Conservation (phyloP, 2,797 vertebrate species). For the Argya squamiceps region DNA sequence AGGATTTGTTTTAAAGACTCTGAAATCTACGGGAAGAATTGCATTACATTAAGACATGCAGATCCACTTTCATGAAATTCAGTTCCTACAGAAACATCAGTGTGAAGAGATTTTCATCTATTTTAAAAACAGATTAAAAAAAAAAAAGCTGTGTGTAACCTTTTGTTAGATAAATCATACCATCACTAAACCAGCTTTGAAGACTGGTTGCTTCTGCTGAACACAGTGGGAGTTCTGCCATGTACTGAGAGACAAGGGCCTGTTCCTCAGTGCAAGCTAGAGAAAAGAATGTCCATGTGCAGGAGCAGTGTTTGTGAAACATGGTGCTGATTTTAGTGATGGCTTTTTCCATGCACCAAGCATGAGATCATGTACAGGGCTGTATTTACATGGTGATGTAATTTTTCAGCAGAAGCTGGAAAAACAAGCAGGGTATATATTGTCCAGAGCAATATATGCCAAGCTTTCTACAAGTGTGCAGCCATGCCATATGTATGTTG, state of each 20-base stretch:
- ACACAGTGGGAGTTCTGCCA: not conserved
- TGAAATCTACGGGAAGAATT: not conserved
- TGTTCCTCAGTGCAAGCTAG: not conserved
- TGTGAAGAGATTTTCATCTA: not conserved
- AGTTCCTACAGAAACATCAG: not conserved
- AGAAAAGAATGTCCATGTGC: not conserved
- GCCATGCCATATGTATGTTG: not conserved
- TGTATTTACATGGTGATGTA: conserved; percentile 56
- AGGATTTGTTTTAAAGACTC: not conserved
- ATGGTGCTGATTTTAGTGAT: conserved; percentile 30
- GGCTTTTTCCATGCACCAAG: conserved; percentile 26
- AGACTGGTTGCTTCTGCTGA: not conserved
- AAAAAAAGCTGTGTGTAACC: not conserved
- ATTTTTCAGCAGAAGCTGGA: conserved; percentile 61
- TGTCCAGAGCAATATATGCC: not conserved
- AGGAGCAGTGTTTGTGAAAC: conserved; percentile 10
- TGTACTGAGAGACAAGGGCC: not conserved
- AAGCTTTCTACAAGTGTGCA: conserved; percentile 17
- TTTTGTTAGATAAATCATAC: not conserved
- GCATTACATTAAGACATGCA: not conserved
- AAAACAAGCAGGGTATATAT: conserved; percentile 18
- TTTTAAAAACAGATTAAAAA: not conserved
- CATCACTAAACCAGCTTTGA: not conserved
- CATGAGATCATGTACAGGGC: conserved; percentile 34
- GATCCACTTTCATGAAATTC: not conserved